Base-by-base conservation (phyloP, 2,113 vertebrate species). In the Sinocyclocheilus rhinocerous region DNA sequence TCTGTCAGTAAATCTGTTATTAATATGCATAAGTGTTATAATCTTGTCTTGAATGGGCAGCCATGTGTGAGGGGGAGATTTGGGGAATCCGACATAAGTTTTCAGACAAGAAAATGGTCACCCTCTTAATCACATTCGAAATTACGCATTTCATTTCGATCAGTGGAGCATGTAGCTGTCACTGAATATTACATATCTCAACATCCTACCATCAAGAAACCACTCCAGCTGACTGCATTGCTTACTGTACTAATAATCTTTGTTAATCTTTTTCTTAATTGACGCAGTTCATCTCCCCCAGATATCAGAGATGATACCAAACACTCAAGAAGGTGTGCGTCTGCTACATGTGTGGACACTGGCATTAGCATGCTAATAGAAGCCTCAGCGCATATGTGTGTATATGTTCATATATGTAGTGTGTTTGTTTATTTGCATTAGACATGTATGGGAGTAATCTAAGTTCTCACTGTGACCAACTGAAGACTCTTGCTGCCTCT, bases 1-100 rank as follows among this genome's bases (percentile, higher is more conserved):
- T 89, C 88, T 89, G 86, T 84, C 76, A 89, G 26, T 20, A 78
- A 89, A 86, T 89, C 88, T 89, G 86, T 84, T 81, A 89, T 89
- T 89, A 89, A 89, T 89, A 89, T 89, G 86, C 85, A 89, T 87
- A 84, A 86, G 86, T 81, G 84, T 86, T 80, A 84, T 87, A 89
- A 89, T 89, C 86, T 87, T 39, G 75, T 84, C 86, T 81, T 86
- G 88, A 89, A 89, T 86, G 81, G 82, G 86, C 80, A 63, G 84
- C 80, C 42, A 45, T 86, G 85, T 87, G 83, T 81, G 59, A 83
- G 63, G 42, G 73, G 52, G 76, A 87, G 84, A 87, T 89, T 89
- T 80, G 70, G 86, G 76, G 87, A 89, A 87, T 89, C 88, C 70
- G 48, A 87, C 86, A 87, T 81, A 81, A 86, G 69, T 86, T 86